These are phyloP conservation scores for Stenotaenia linearis DNA, from an alignment of 2,888 invertebrate genomes.

Conservation along the genomic window DNA sequence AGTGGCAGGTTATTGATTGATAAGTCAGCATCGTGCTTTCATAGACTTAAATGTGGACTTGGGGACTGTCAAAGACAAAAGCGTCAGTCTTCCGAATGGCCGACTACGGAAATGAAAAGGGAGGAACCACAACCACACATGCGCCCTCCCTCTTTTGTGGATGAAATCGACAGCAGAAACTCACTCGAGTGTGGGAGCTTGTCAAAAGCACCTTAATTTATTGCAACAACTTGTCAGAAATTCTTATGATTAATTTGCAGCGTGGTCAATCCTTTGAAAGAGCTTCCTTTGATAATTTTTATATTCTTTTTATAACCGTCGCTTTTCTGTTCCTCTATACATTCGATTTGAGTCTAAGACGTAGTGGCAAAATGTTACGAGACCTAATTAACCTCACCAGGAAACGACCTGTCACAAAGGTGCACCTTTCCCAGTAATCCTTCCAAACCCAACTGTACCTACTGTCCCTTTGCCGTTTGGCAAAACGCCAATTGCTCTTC, in stretches of 20 bases:
- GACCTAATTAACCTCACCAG: conserved; percentile 12
- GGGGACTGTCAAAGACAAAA: conserved; percentile 26
- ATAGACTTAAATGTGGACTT: conserved; percentile 14
- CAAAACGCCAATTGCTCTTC: background rate
- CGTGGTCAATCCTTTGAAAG: background rate
- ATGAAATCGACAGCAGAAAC: conserved; percentile 6
- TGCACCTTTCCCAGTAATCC: conserved; percentile 5
- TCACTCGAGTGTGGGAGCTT: background rate
- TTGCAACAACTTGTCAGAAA: conserved; percentile 19
- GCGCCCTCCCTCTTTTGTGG: background rate
- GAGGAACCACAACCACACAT: background rate
- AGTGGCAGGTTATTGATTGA: conserved; percentile 13
- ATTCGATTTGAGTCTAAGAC: background rate
- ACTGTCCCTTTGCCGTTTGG: conserved; percentile 14
- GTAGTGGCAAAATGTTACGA: conserved; percentile 11
- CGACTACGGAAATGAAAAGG: conserved; percentile 17
- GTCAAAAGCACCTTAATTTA: conserved; percentile 12
- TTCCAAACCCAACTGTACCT: background rate
- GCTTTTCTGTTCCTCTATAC: background rate
- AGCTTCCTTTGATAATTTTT: background rate
- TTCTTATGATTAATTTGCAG: background rate
- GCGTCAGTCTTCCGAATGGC: conserved; percentile 19
- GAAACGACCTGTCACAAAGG: conserved; percentile 26
- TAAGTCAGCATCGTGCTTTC: conserved; percentile 11
- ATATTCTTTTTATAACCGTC: background rate